Conservation (phyloP, 2,888 invertebrate genomes). For the Carterocephalus palaemon region DNA sequence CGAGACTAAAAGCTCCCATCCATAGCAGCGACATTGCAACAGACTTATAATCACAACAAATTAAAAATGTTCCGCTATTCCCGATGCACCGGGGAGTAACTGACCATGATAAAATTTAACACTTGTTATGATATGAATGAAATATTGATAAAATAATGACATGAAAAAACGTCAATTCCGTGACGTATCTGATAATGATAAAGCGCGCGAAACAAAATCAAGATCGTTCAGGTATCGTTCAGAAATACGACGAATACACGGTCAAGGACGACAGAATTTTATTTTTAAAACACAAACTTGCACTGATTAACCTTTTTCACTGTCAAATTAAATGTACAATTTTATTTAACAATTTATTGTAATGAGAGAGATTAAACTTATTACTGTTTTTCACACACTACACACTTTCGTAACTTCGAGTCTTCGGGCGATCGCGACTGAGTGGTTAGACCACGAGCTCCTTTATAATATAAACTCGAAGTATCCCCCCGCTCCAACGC, state of each 20-base stretch:
- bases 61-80: conserved; percentile 15
- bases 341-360: too few species aligned
- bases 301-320: too few species aligned
- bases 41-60: conserved; percentile 29
- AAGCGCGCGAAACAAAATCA: conserved; percentile 11
- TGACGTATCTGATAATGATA: conserved; percentile 10
- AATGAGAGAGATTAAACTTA: background rate
- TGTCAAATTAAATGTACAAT: too few species aligned
- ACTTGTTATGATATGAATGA: conserved; percentile 3
- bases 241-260: too few species aligned
- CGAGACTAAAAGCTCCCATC: conserved; percentile 82
- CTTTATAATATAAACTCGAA: conserved; percentile 54
- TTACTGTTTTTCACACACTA: background rate
- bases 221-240: too few species aligned
- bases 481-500: conserved; percentile 48
- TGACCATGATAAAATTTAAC: conserved; percentile 15
- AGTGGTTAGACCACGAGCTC: conserved; percentile 47
- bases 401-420: conserved; percentile 28
- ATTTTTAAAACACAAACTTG: too few species aligned
- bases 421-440: conserved; percentile 44
- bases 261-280: too few species aligned
- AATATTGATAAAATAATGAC: conserved; percentile 10
- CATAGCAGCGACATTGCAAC: conserved; percentile 79
- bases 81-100: conserved; percentile 8
- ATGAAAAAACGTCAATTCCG: conserved; percentile 19